Conservation (phyloP, 2,888 invertebrate genomes). For the Cheilosia urbana region DNA sequence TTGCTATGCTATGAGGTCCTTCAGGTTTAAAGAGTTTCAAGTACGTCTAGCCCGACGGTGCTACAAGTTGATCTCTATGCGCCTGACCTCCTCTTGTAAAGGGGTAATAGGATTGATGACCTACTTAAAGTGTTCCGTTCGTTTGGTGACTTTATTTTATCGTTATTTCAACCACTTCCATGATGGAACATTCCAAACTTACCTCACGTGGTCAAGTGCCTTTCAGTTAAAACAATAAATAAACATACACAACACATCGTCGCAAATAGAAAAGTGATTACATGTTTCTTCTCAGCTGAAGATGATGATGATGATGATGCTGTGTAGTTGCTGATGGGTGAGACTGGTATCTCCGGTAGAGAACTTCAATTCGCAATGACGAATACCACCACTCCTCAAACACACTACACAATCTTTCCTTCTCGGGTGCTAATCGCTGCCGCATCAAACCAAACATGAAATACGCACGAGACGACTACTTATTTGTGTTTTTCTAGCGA, state of each 20-base stretch:
- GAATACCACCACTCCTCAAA: conserved; percentile 11
- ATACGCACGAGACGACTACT: conserved; percentile 25
- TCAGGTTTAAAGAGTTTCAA: too few species aligned
- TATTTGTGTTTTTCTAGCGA: conserved; percentile 27
- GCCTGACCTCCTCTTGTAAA: too few species aligned
- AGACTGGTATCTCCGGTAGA: conserved; percentile 23
- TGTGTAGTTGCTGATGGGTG: conserved; percentile 7
- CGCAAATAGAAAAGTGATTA: conserved; percentile 39
- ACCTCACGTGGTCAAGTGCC: too few species aligned
- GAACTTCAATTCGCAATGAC: conserved; percentile 34
- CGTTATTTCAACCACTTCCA: too few species aligned
- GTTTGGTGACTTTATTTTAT: too few species aligned
- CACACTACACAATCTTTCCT: background rate
- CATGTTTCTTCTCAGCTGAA: conserved; percentile 21
- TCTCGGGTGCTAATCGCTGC: conserved; percentile 33
- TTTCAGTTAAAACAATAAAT: too few species aligned
- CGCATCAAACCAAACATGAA: conserved; percentile 43
- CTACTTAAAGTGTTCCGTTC: too few species aligned
- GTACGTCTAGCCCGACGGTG: too few species aligned
- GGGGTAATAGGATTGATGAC: too few species aligned
- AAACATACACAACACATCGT: background rate
- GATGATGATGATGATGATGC: conserved; percentile 5
- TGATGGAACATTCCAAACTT: too few species aligned
- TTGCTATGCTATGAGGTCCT: too few species aligned
- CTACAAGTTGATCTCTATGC: too few species aligned